phyloP scores from a whole-genome alignment of 2,797 vertebrate genomes.

The Emydoidea blandingii region DNA sequence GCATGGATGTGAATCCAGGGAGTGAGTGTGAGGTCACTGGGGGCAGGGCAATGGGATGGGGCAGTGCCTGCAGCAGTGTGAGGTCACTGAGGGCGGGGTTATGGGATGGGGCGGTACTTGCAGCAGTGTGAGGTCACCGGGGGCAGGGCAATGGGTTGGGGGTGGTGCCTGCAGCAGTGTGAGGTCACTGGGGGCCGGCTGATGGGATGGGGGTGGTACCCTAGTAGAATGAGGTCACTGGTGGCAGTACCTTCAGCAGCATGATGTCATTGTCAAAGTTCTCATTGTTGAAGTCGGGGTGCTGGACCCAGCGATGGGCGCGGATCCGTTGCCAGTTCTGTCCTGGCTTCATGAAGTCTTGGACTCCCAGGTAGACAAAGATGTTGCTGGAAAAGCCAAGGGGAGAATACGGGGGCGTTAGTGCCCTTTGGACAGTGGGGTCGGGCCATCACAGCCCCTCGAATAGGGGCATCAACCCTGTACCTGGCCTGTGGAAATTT shows the following conservation, averaged over 20 bases:
- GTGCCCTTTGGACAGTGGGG: neutral
- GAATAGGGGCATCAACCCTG: neutral
- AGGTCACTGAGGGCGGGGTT: too few species aligned
- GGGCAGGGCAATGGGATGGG: too few species aligned
- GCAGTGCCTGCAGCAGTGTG: too few species aligned
- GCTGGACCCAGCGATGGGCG: neutral
- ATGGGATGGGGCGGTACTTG: too few species aligned
- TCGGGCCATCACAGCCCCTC: fast-evolving
- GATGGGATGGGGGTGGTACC: too few species aligned
- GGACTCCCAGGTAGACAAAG: neutral
- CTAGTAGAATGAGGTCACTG: too few species aligned
- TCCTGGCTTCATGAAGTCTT: neutral
- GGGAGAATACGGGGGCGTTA: neutral
- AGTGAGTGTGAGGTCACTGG: too few species aligned
- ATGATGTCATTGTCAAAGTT: neutral
- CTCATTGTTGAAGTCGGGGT: neutral
- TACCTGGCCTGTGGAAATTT: neutral
- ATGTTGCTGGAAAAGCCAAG: neutral
- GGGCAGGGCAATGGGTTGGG: too few species aligned
- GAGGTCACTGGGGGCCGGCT: too few species aligned
- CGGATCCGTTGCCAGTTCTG: neutral
- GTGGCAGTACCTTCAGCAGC: neutral
- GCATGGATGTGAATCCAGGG: neutral
- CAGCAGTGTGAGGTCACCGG: too few species aligned
- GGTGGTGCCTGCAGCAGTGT: too few species aligned